These are phyloP conservation scores for Toxonevra muliebris DNA, from an alignment of 2,888 invertebrate genomes.

Conservation along the genomic window DNA sequence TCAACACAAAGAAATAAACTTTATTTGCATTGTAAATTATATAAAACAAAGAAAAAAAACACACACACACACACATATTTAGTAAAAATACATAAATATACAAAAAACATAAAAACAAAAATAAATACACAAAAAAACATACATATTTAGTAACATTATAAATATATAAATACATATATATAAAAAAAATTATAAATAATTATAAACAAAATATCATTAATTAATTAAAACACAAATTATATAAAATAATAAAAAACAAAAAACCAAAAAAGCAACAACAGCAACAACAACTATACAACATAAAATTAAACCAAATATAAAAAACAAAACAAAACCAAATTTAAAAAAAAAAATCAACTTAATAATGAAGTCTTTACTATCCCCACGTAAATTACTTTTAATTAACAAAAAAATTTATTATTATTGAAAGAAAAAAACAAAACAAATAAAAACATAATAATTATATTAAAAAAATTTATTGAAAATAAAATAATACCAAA, in stretches of 20 bases:
- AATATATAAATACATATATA: slow-evolving; percentile 27
- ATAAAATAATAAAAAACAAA: slow-evolving; percentile 15
- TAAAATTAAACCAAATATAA: neutral
- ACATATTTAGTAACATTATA: slow-evolving; percentile 28
- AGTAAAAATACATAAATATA: neutral
- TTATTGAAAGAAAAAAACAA: too few species aligned
- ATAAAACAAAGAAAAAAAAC: slow-evolving; percentile 3
- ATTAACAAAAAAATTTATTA: too few species aligned
- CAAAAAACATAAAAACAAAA: slow-evolving; percentile 13
- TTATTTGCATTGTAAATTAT: too few species aligned
- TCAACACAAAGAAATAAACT: slow-evolving; percentile 2
- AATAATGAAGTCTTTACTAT: too few species aligned
- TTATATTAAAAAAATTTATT: too few species aligned
- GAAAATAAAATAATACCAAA: too few species aligned
- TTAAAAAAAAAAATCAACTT: too few species aligned
- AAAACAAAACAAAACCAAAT: neutral
- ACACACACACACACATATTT: slow-evolving; percentile 13
- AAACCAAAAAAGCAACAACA: neutral
- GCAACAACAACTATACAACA: slow-evolving; percentile 1
- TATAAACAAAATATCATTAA: slow-evolving; percentile 36
- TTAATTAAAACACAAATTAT: slow-evolving; percentile 24
- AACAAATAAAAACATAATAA: too few species aligned
- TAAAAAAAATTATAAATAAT: slow-evolving; percentile 38
- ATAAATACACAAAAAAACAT: slow-evolving; percentile 22
- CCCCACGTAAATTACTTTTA: too few species aligned